phyloP scores from a whole-genome alignment of 2,797 vertebrate genomes.

The Acanthurus tractus region DNA sequence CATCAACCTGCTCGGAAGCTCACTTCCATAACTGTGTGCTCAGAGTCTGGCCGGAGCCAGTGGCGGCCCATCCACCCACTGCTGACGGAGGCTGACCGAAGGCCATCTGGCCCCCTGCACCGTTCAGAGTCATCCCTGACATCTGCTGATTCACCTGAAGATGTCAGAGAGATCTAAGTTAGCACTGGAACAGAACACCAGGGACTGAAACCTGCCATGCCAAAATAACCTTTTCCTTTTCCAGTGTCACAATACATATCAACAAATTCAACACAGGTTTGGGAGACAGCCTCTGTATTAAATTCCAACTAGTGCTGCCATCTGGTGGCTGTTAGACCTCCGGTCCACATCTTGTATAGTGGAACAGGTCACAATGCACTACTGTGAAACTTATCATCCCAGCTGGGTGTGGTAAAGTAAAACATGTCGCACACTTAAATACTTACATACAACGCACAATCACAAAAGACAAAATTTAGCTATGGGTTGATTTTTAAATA shows the following conservation, averaged over 20 bases:
- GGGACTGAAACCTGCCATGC: background rate
- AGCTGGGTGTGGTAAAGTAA: constrained; percentile 20
- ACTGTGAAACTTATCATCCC: constrained; percentile 1
- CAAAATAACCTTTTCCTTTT: background rate
- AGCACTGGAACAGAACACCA: background rate
- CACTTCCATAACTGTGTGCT: constrained; percentile 98
- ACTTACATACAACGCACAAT: background rate
- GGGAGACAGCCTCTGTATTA: background rate
- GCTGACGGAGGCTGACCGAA: constrained; percentile 90
- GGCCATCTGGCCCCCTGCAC: constrained; percentile 82
- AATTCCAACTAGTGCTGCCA: constrained; percentile 41
- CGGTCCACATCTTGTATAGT: background rate
- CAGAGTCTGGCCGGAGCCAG: constrained; percentile 92
- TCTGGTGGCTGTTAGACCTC: constrained; percentile 32
- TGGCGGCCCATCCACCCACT: constrained; percentile 89
- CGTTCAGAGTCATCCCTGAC: constrained; percentile 91
- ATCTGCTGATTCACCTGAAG: constrained; percentile 94
- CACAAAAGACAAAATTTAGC: background rate
- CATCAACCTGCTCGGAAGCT: constrained; percentile 68
- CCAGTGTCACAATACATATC: background rate
- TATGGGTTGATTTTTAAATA: background rate
- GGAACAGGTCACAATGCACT: background rate
- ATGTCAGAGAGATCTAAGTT: background rate
- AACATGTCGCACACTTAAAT: background rate
- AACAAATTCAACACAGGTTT: background rate